Evolutionary conservation across 2,888 invertebrate species (phyloP).

Genomic region (Cyaniris semiargus): DNA sequence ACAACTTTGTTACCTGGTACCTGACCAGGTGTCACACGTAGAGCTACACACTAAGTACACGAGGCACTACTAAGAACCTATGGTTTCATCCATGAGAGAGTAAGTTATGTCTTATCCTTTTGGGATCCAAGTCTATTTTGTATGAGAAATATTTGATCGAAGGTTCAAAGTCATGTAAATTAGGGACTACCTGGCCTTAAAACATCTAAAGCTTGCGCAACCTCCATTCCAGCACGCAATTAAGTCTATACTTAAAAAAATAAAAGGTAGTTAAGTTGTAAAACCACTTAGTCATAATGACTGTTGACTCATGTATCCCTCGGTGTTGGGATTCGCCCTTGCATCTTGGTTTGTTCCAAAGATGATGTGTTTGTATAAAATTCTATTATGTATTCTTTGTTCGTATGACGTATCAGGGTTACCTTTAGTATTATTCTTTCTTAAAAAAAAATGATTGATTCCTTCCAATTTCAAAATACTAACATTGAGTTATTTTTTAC

Average conservation of each 20-base stretch:
- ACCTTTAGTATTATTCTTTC: neutral
- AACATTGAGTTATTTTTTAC: too few relatives aligned
- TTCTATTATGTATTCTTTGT: neutral
- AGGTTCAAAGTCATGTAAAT: too few relatives aligned
- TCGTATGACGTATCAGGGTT: neutral
- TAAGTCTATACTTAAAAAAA: neutral
- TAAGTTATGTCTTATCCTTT: too few relatives aligned
- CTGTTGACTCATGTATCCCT: neutral
- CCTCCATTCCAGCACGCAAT: neutral
- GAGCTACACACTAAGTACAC: too few relatives aligned
- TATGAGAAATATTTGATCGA: too few relatives aligned
- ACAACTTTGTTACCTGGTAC: too few relatives aligned
- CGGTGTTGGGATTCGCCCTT: slow-evolving; percentile 2
- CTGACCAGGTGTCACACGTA: too few relatives aligned
- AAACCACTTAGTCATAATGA: slow-evolving; percentile 14
- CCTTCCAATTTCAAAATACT: too few relatives aligned
- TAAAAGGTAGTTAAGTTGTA: neutral
- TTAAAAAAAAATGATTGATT: neutral
- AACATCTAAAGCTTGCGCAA: neutral
- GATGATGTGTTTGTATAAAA: neutral
- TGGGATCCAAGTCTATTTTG: too few relatives aligned
- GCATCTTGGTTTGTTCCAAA: slow-evolving; percentile 9
- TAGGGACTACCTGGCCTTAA: too few relatives aligned
- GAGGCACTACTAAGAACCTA: too few relatives aligned
- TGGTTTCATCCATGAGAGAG: too few relatives aligned